Conservation (phyloP, 2,113 vertebrate species). For the Eonycteris spelaea region DNA sequence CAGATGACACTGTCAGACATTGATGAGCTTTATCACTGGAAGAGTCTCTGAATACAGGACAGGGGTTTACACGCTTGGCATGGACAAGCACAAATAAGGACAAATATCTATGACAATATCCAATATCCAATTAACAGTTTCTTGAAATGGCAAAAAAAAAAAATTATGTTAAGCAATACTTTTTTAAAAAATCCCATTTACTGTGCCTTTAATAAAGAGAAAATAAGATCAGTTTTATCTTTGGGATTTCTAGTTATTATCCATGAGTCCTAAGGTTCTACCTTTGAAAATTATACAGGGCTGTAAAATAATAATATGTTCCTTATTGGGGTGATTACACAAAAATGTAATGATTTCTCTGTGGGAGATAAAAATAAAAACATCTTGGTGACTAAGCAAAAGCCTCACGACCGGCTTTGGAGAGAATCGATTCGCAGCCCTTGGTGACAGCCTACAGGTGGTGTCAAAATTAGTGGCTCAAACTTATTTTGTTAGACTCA, state of each 20-base stretch:
- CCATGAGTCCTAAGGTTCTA: neutral
- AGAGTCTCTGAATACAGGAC: neutral
- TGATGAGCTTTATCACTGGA: neutral
- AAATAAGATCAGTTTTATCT: neutral
- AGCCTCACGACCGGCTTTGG: neutral
- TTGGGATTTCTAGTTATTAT: neutral
- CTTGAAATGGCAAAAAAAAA: neutral
- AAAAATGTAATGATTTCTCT: neutral
- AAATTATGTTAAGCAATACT: neutral
- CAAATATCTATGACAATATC: too few relatives aligned
- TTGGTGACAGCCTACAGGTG: neutral
- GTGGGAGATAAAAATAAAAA: neutral
- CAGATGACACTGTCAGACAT: neutral
- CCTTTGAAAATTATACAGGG: neutral
- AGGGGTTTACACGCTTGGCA: accelerated
- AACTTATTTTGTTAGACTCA: neutral
- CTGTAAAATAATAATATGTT: neutral
- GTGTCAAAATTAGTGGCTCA: neutral
- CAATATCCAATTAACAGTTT: neutral
- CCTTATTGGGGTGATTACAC: neutral
- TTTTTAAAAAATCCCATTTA: neutral
- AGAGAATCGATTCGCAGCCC: neutral
- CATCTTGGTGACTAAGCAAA: neutral
- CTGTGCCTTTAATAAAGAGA: neutral
- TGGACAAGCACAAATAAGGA: accelerated